Evolutionary conservation across 2,888 invertebrate genomes (phyloP), one percentile per base, ranked within the genome.

Genomic region (Phlogophora meticulosa): DNA sequence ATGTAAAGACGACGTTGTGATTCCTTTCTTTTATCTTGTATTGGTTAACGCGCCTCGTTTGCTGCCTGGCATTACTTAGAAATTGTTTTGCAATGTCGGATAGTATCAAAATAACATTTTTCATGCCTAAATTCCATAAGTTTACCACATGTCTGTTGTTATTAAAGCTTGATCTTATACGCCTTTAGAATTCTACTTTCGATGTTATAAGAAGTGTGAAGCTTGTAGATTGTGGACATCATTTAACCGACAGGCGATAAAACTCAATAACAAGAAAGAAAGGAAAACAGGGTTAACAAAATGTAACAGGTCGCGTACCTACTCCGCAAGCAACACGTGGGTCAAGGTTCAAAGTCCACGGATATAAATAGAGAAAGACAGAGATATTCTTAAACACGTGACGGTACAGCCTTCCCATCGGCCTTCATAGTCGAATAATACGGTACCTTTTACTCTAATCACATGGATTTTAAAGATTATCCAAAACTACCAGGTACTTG

Each of bases 401-500:
- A 57, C 7, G n/a, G 9, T 9, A 36, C 20, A 43, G 56, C 62
- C 72, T 72, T 56, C 46, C 4, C 4, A 15, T 34, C 55, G 48
- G 48, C 75, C 68, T 76, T 62, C 59, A 38, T 17, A 9, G 24
- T 5, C 36, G 38, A 17, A 76, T 60, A 51, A 53, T 34, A 51
- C 32, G 11, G 9, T 38, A 22, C 22, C 7, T 45, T 74, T 64
- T 59, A 46, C 49, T 24, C 17, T 67, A 67, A 67, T 56, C 59
- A 57, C 56, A 22, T 20, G 38, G 58, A 62, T 72, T 75, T 55
- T 52, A 59, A 67, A 67, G 46, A 72, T 76, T 45, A 60, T 52
- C 55, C 13, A n/a, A 57, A 60, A 48, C n/a, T 66, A 58, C 45
- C 34, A 24, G n/a, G 24, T 36, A 28, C 7, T 13, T 49, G 46